Base-by-base conservation (phyloP, 2,888 invertebrate genomes). In the Eutolmus rufibarbis region DNA sequence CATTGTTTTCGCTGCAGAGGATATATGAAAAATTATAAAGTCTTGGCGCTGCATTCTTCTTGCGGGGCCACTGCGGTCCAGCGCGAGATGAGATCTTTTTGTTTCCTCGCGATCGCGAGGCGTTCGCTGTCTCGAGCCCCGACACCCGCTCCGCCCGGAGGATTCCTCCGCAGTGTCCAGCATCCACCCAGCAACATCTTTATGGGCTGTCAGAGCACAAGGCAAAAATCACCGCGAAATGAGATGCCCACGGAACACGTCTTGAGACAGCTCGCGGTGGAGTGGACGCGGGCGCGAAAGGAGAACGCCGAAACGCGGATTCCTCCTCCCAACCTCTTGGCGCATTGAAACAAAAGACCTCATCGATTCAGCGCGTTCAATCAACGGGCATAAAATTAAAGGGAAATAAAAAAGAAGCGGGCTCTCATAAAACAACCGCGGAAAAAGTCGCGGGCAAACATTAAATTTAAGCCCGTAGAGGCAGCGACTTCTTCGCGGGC, bases 131-230 rank as follows among this genome's bases (percentile, higher is more conserved):
- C 31, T 43, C 43, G 43, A 2, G 16, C 14, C 31, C 16, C 28
- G 14, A 66, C 66, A 66, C 66, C 66, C 66, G 7, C 23, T 28
- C 66, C 66, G 19, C 66, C 66, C 66, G 23, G 66, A 66, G 66
- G 66, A 66, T 66, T 66, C 66, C 23, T 19, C 12, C 1, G 12
- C 4, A 19, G 14, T 56, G 74, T 74, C 43, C 43, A 19, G 74
- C 85, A 74, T 74, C 57, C 74, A 46, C 28, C 74, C 85, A 84
- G 43, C 82, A 82, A 85, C 74, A 74, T 74, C 74, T 85, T 85
- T 85, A 85, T 85, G 74, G 85, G 85, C 85, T 85, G 85, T 85
- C 85, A 85, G 74, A 85, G 74, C 85, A 85, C 74, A 84, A 74
- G 46, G 46, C 23, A 74, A 74, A 46, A 85, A 74, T 85, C 85